Evolutionary conservation across 2,113 vertebrate genomes (phyloP), one percentile per base, ranked within the genome.

Genomic region (Tricholaema leucomelas): DNA sequence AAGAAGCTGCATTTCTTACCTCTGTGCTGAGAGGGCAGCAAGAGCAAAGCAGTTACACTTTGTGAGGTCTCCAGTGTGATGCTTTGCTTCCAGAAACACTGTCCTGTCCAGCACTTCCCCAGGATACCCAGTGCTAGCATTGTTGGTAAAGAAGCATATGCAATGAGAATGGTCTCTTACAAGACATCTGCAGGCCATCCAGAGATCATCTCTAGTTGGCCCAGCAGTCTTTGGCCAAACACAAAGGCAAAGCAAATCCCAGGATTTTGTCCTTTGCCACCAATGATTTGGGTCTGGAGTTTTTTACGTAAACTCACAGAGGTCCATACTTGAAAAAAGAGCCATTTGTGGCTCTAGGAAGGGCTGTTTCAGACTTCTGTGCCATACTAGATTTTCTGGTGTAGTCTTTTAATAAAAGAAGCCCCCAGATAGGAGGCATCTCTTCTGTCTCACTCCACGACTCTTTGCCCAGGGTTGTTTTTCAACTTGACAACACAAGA

Each of bases 41-140:
- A n/a, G 54, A 69, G 33, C 66, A 76, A 12, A 0, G 0, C 33
- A 27, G 61, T 84, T 35, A 46, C 15, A 20, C 9, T 38, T 23
- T 18, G 19, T 2, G 20, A 19, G 5, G n/a, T 59, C 73, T 82
- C 35, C 5, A 1, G 5, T 48, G 52, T 18, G 17, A 44, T 44
- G 42, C 42, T 44, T 44, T 44, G 42, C 21, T 70, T 61, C 31
- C 69, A 69, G 55, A 36, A 73, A n/a, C 19, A 11, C 35, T 58
- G 60, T 61, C 40, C 72, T 85, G 46, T n/a, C 31, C 38, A 31
- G 12, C 25, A 18, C 4, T 15, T 70, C 35, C 46, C n/a, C 56
- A n/a, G 40, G 21, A 24, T 14, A 14, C 35, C 50, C 55, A 33
- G 1, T 0, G 0, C 42, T 25, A 0, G 23, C 58, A 8, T 18